phyloP scores from a whole-genome alignment of 2,888 invertebrate genomes.

The Morinoia aosen region DNA sequence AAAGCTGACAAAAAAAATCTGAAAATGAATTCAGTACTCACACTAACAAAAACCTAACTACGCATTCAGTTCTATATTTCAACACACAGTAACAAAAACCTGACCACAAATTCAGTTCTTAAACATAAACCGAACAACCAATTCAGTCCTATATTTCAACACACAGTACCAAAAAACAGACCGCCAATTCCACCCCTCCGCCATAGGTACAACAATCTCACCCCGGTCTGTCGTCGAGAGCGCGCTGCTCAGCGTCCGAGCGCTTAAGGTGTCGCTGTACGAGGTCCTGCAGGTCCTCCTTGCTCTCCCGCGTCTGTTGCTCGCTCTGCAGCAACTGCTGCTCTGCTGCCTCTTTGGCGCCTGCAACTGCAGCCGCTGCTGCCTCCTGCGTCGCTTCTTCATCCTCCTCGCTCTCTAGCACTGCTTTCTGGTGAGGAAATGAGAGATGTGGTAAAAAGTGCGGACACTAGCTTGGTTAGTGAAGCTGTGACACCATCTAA shows the following conservation, averaged over 20 bases:
- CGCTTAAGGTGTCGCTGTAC: not conserved
- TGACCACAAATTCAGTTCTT: too few relatives aligned
- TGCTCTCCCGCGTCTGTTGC: not conserved
- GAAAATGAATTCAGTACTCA: too few relatives aligned
- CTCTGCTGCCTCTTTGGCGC: not conserved
- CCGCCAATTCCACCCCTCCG: too few relatives aligned
- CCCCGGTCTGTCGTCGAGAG: not conserved
- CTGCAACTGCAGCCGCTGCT: not conserved
- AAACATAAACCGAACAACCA: too few relatives aligned
- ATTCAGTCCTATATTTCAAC: too few relatives aligned
- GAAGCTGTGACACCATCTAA: not conserved
- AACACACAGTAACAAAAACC: too few relatives aligned
- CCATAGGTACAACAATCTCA: not conserved
- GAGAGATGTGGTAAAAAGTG: not conserved
- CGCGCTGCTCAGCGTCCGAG: not conserved
- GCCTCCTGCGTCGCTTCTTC: not conserved
- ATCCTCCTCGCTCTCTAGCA: not conserved
- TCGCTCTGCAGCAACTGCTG: not conserved
- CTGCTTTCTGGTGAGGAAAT: constrained; percentile 1
- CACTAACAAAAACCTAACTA: too few relatives aligned
- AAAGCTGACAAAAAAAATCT: too few relatives aligned
- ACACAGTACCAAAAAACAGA: not conserved
- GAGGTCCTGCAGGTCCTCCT: constrained; percentile 30
- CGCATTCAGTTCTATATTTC: too few relatives aligned
- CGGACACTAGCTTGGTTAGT: too few relatives aligned